Conservation (phyloP, 2,113 vertebrate species). For the Bubo blakistoni region DNA sequence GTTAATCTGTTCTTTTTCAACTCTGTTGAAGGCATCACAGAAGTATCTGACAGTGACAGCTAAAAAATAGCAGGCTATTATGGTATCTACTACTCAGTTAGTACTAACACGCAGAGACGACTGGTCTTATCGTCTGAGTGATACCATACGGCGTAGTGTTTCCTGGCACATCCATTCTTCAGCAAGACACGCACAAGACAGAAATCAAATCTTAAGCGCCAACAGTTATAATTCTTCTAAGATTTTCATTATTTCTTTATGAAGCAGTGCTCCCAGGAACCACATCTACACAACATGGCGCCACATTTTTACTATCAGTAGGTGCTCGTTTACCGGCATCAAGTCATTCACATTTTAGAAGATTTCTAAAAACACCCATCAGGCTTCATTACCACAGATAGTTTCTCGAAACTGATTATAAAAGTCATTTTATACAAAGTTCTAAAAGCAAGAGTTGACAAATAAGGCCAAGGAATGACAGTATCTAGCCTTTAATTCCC, state of each 20-base stretch:
- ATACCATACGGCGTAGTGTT: neutral
- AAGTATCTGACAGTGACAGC: constrained; percentile 31
- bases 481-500: neutral
- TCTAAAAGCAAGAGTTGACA: neutral
- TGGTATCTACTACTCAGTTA: neutral
- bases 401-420: neutral
- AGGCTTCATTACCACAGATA: neutral
- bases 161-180: constrained; percentile 22
- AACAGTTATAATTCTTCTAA: neutral
- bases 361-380: neutral
- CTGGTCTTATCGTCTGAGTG: neutral
- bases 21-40: constrained; percentile 24
- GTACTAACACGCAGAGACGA: neutral
- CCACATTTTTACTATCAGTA: rapidly evolving
- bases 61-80: neutral
- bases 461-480: neutral
- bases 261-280: neutral
- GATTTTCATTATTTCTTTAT: neutral
- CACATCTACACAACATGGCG: rapidly evolving
- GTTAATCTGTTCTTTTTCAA: constrained; percentile 68
- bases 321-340: neutral
- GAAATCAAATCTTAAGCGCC: neutral
- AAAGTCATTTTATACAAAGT: neutral
- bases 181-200: neutral
- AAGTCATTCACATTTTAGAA: rapidly evolving